Conservation (phyloP, 1,140 invertebrate genomes). For the Drosophila arizonae region DNA sequence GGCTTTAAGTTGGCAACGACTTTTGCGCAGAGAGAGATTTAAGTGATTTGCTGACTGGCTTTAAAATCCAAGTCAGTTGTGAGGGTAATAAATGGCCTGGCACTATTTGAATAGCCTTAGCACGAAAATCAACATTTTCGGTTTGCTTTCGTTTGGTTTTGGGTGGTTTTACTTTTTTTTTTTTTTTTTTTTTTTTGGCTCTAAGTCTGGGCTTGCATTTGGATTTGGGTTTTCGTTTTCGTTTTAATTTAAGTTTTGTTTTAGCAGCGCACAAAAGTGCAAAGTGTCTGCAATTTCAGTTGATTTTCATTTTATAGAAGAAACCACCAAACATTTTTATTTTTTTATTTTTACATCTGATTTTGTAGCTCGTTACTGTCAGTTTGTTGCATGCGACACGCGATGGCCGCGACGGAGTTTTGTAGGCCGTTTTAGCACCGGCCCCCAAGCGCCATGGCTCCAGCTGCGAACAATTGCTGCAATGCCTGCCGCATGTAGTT, state of each 20-base stretch:
- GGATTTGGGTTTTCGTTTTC: background rate
- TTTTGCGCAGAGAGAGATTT: slow-evolving; percentile 73
- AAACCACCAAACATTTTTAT: background rate
- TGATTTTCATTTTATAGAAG: slow-evolving; percentile 10
- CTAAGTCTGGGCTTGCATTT: background rate
- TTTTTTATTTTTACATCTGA: slow-evolving; percentile 5
- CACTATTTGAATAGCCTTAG: slow-evolving; percentile 64
- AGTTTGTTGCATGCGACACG: slow-evolving; percentile 74
- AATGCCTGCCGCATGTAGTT: slow-evolving; percentile 55
- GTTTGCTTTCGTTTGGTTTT: slow-evolving; percentile 15
- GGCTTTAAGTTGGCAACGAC: slow-evolving; percentile 71
- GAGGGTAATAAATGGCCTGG: slow-evolving; percentile 68
- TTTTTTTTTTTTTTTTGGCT: slow-evolving; percentile 11
- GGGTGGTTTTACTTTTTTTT: background rate
- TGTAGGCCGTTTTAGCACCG: slow-evolving; percentile 40
- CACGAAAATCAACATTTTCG: slow-evolving; percentile 57
- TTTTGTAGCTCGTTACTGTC: slow-evolving; percentile 56
- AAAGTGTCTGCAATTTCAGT: slow-evolving; percentile 67
- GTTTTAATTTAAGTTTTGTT: slow-evolving; percentile 74
- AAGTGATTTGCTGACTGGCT: slow-evolving; percentile 78
- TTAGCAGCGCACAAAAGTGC: slow-evolving; percentile 62
- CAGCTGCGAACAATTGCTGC: slow-evolving; percentile 37
- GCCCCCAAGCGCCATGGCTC: background rate
- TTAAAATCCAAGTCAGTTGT: slow-evolving; percentile 65
- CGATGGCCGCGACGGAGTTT: slow-evolving; percentile 54